Evolutionary conservation across 2,888 invertebrate species (phyloP).

Genomic region (Ischnus inquisitorius): DNA sequence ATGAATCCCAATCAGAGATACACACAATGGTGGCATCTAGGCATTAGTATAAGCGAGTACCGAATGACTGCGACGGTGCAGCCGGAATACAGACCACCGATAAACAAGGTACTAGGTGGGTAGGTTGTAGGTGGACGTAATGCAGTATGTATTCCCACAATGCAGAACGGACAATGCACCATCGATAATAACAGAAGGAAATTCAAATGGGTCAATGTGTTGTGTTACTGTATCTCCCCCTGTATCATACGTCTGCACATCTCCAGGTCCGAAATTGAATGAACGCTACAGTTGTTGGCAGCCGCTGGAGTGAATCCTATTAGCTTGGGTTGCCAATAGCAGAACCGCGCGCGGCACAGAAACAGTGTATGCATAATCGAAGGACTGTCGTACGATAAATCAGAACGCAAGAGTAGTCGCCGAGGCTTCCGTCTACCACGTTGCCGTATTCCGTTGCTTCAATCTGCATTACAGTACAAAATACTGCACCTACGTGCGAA

Average conservation of each 20-base stretch:
- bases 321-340: slow-evolving; percentile 1
- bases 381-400: slow-evolving; percentile 61
- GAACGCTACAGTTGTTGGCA: neutral
- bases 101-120: neutral
- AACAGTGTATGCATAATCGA: slow-evolving; percentile 59
- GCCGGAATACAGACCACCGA: neutral
- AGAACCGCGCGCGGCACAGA: neutral
- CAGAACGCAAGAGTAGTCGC: slow-evolving; percentile 43
- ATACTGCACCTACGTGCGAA: slow-evolving; percentile 25
- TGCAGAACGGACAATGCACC: slow-evolving; percentile 48
- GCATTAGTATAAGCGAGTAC: slow-evolving; percentile 46
- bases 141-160: slow-evolving; percentile 50
- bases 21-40: slow-evolving; percentile 23
- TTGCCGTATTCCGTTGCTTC: neutral
- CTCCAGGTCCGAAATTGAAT: neutral
- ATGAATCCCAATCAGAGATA: slow-evolving; percentile 63
- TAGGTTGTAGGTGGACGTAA: slow-evolving; percentile 35
- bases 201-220: slow-evolving; percentile 29
- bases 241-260: slow-evolving; percentile 5
- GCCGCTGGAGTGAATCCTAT: neutral
- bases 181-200: slow-evolving; percentile 57
- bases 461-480: slow-evolving; percentile 6
- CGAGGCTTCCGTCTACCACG: slow-evolving; percentile 40
- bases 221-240: slow-evolving; percentile 15
- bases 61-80: neutral